Evolutionary conservation across 2,113 vertebrate species (phyloP), one percentile per base, ranked within the genome.

Genomic region (Paralichthys olivaceus): DNA sequence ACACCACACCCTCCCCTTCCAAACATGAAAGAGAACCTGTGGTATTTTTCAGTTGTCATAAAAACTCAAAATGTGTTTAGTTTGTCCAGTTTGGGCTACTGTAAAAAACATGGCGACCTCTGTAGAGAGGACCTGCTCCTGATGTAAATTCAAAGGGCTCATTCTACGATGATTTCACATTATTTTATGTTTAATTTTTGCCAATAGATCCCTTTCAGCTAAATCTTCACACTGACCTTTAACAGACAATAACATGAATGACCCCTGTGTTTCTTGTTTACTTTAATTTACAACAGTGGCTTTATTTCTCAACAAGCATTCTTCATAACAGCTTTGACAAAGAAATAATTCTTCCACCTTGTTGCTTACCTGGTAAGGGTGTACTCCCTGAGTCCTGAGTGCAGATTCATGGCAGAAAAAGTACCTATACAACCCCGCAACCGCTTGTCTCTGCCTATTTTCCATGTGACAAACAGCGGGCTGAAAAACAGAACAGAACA

Each of bases 351-450:
- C n/a, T 32, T 47, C 29, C 15, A 51, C 11, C 13, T 11, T 2
- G 25, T 53, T 79, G 29, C 93, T 96, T 94, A 99, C 98, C 98
- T 99, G 96, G 98, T 99, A 96, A 99, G 98, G 93, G 98, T 99
- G 97, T 99, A 99, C 96, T 99, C 98, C 98, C 98, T 99, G 98
- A 99, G 98, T 97, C 98, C 98, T 97, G 98, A 99, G 95, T 99
- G 98, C 96, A 99, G 97, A 95, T 98, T 99, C 98, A 99, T 99
- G 96, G 98, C 98, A 84, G 98, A 99, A 98, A 99, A 99, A 94
- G 98, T 99, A 97, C 98, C 98, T 97, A 99, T 99, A 96, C 98
- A 99, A 95, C 98, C 98, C 94, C 98, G 95, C 93, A 99, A 96
- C 95, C 98, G 96, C 85, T 99, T 99, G 94, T 99, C 98, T 93